Evolutionary conservation across 2,797 vertebrate genomes (phyloP).

Genomic region (Hozukius guyotensis): DNA sequence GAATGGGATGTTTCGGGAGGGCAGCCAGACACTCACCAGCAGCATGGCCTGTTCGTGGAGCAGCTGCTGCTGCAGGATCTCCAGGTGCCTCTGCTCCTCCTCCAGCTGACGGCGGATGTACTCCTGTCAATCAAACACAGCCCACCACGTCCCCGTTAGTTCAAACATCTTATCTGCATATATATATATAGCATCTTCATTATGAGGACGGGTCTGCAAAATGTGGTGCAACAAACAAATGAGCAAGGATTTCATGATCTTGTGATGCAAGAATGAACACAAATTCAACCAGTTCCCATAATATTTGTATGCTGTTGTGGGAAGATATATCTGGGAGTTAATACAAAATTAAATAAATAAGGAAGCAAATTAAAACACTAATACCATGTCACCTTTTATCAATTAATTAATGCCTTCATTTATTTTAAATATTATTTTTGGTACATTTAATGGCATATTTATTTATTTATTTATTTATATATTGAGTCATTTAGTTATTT

Average conservation of each 20-base stretch:
- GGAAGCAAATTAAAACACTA: too few species aligned
- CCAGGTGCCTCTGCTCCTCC: constrained; percentile 98
- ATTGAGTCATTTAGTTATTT: too few species aligned
- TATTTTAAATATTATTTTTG: rapidly evolving
- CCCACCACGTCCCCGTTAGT: background rate
- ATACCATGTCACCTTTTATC: too few species aligned
- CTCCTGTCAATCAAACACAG: constrained; percentile 89
- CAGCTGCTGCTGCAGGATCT: constrained; percentile 98
- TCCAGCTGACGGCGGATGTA: constrained; percentile 98
- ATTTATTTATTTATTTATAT: too few species aligned
- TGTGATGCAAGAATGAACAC: background rate
- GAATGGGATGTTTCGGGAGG: background rate
- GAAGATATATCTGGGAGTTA: too few species aligned
- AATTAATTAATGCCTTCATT: too few species aligned
- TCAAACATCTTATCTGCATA: background rate
- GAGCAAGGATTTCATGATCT: background rate
- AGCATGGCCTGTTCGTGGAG: constrained; percentile 99
- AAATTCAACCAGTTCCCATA: background rate
- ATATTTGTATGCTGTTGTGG: too few species aligned
- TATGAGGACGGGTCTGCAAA: background rate
- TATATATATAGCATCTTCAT: too few species aligned
- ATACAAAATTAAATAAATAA: too few species aligned
- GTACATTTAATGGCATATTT: too few species aligned
- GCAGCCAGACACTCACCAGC: constrained; percentile 87
- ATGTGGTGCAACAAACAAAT: background rate